A percentile compares a stretch with the other conserved stretches of the same genome.
These are phyloP conservation scores for Tichodroma muraria DNA, from an alignment of 2,113 vertebrate genomes.

Conservation along the genomic window DNA sequence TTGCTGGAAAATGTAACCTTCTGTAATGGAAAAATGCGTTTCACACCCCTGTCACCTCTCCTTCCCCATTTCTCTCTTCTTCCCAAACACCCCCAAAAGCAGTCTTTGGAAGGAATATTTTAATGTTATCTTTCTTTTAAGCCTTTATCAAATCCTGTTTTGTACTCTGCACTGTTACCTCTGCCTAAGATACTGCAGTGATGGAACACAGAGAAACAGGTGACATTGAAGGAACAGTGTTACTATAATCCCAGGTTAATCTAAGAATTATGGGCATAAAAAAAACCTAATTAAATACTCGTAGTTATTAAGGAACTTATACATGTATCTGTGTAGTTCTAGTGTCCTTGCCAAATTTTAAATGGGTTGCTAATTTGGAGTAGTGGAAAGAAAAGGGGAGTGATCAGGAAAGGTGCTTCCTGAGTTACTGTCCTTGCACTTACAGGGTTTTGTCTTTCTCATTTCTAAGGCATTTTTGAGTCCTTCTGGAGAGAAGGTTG, in stretches of 20 bases:
- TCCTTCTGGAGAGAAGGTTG: background rate
- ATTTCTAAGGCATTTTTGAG: background rate
- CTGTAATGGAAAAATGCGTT: constrained; percentile 17
- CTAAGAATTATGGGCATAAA: background rate
- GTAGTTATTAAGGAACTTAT: background rate
- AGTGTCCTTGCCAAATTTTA: background rate
- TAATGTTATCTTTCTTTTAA: constrained; percentile 8
- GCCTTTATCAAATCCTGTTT: constrained; percentile 1
- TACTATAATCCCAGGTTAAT: background rate
- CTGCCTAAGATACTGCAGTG: background rate
- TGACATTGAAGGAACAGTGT: background rate
- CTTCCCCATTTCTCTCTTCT: background rate
- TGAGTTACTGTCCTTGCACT: background rate
- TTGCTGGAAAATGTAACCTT: constrained; percentile 27
- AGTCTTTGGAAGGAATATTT: background rate
- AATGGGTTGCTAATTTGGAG: background rate
- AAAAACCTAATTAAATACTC: background rate
- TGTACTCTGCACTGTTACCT: background rate
- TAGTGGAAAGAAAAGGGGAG: background rate
- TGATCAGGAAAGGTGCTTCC: background rate
- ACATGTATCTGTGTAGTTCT: background rate
- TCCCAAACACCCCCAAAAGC: background rate
- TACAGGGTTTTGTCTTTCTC: background rate
- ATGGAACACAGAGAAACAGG: background rate
- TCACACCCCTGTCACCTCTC: background rate